Evolutionary conservation across 2,888 invertebrate genomes (phyloP).

Genomic region (Dascillus cervinus): DNA sequence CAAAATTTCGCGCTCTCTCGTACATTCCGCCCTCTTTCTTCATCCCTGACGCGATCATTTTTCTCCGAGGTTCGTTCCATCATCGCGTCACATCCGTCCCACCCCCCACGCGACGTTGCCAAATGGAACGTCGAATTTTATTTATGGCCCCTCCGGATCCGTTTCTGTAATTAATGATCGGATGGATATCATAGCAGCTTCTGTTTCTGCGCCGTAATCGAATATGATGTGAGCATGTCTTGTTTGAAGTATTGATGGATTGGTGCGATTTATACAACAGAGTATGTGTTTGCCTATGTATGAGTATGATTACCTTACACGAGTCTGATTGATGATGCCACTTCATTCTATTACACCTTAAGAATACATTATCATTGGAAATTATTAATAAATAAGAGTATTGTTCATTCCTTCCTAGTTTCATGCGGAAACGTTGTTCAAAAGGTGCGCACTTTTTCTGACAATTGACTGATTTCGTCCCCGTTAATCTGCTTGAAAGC

Average conservation of each 20-base stretch:
- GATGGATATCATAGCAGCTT: constrained; percentile 38
- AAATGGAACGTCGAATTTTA: constrained; percentile 46
- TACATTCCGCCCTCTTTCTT: constrained; percentile 41
- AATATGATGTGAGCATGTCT: constrained; percentile 24
- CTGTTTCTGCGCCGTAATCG: constrained; percentile 30
- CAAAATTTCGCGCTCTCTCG: constrained; percentile 56
- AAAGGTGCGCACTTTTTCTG: constrained; percentile 35
- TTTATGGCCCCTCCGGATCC: constrained; percentile 44
- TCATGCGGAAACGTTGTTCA: too few species aligned
- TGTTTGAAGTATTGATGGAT: constrained; percentile 26
- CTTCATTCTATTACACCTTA: constrained; percentile 23
- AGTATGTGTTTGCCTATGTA: constrained; percentile 21
- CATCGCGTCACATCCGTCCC: constrained; percentile 63
- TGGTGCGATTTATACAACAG: constrained; percentile 21
- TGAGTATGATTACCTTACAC: constrained; percentile 19
- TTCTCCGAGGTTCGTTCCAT: constrained; percentile 66
- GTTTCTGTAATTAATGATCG: constrained; percentile 45
- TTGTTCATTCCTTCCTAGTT: too few species aligned
- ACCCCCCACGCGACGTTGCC: constrained; percentile 49
- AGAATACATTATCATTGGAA: constrained; percentile 22
- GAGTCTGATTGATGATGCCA: constrained; percentile 21
- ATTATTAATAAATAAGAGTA: constrained; percentile 13
- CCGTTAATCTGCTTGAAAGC: constrained; percentile 38
- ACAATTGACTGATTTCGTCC: constrained; percentile 38
- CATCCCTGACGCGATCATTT: constrained; percentile 58